A percentile compares a stretch with the other conserved stretches of the same genome.
Evolutionary conservation across 2,113 vertebrate species (phyloP).

Genomic region (Glaucidium brasilianum): DNA sequence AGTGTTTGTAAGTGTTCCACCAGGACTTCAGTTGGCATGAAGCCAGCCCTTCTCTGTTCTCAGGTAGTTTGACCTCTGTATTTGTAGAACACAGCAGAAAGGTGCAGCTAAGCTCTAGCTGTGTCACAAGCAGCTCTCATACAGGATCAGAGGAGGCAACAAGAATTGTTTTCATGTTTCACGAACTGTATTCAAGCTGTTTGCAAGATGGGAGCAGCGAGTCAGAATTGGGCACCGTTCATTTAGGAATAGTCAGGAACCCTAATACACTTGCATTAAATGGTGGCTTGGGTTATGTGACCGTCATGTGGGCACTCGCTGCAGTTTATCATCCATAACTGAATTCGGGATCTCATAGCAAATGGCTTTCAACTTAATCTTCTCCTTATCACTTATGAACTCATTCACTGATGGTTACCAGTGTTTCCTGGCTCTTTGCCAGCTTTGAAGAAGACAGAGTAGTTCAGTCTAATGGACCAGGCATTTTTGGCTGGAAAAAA

Average conservation of each 20-base stretch:
- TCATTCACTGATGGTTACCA: not conserved
- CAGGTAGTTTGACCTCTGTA: rapidly evolving
- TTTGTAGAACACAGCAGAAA: not conserved
- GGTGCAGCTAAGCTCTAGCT: not conserved
- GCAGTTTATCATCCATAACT: not conserved
- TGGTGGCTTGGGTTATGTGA: not conserved
- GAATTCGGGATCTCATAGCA: not conserved
- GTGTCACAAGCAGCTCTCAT: not conserved
- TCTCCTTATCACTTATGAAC: not conserved
- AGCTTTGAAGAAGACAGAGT: not conserved
- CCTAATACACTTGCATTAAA: not conserved
- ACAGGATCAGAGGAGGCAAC: not conserved
- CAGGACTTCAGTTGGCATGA: not conserved
- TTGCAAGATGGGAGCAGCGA: not conserved
- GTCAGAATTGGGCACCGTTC: not conserved
- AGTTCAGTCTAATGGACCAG: not conserved
- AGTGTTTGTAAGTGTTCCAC: not conserved
- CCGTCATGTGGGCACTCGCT: rapidly evolving
- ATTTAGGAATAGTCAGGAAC: not conserved
- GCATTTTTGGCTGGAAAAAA: not conserved
- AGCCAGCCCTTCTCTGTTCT: not conserved
- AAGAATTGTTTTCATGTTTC: not conserved
- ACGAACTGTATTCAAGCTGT: not conserved
- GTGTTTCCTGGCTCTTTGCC: not conserved
- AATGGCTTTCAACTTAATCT: not conserved